Evolutionary conservation across 2,888 invertebrate species (phyloP).

Genomic region (Theodoxus fluviatilis): DNA sequence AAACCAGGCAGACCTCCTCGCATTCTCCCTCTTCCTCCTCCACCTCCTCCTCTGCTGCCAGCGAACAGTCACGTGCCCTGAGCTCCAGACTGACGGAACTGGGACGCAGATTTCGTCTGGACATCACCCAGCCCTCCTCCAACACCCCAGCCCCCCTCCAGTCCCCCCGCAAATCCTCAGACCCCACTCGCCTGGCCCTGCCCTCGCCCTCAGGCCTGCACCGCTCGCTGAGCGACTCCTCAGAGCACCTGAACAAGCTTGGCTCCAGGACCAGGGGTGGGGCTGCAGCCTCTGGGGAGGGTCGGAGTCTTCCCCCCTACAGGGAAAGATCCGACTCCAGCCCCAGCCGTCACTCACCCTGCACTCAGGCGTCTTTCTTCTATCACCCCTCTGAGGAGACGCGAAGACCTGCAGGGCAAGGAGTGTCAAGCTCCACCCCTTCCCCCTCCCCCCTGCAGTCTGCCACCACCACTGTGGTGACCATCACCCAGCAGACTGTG

Average conservation of each 20-base stretch:
- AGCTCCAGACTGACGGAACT: background rate
- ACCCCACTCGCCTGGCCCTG: background rate
- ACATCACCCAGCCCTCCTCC: background rate
- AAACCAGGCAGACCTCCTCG: background rate
- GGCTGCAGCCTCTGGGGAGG: too few species aligned
- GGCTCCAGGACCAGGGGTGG: conserved; percentile 20
- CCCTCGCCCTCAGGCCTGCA: conserved; percentile 26
- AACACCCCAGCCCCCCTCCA: background rate
- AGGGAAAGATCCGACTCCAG: conserved; percentile 1
- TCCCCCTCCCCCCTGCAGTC: too few species aligned
- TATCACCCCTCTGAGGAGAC: conserved; percentile 20
- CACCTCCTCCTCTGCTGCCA: background rate
- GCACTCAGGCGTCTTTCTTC: conserved; percentile 25
- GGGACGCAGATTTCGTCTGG: background rate
- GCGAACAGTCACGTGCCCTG: conserved; percentile 5
- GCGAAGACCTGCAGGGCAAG: too few species aligned
- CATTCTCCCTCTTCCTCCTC: background rate
- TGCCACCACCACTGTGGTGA: too few species aligned
- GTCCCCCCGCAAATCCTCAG: background rate
- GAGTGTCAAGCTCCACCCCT: too few species aligned
- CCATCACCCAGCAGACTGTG: too few species aligned
- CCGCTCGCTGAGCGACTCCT: conserved; percentile 32
- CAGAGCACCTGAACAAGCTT: conserved; percentile 27
- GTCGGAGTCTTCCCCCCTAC: too few species aligned
- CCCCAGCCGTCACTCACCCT: too few species aligned